phyloP scores from a whole-genome alignment of 2,797 vertebrate species.

The Characodon lateralis region DNA sequence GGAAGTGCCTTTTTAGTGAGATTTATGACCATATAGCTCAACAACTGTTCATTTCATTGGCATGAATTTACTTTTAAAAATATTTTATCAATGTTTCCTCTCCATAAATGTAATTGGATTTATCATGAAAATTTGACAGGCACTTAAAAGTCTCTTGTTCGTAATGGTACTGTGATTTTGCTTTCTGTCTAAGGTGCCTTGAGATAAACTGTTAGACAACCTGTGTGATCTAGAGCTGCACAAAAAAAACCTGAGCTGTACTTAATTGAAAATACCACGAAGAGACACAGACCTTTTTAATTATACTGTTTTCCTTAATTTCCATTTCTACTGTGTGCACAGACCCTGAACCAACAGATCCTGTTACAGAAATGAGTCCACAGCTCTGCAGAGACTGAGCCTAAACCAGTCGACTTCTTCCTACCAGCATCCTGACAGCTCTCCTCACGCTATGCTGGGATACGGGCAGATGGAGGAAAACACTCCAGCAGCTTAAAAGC shows the following conservation, averaged over 20 bases:
- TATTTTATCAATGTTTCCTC: no score
- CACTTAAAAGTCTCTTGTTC: no score
- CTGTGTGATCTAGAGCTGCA: not conserved
- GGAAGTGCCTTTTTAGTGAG: no score
- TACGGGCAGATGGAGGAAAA: constrained; percentile 12
- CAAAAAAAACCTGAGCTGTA: not conserved
- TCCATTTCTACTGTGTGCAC: not conserved
- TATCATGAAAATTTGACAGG: no score
- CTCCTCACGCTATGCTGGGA: constrained; percentile 3
- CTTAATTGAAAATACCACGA: not conserved
- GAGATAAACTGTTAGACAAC: not conserved
- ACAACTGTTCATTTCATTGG: no score
- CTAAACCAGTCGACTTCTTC: constrained; percentile 28
- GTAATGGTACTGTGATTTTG: no score
- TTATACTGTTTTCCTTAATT: not conserved
- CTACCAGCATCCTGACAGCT: constrained; percentile 27
- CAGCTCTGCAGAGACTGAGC: constrained; percentile 23
- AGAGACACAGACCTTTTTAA: not conserved
- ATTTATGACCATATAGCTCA: no score
- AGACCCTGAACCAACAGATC: constrained; percentile 3
- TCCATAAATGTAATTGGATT: no score
- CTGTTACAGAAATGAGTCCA: constrained; percentile 13
- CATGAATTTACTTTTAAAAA: no score
- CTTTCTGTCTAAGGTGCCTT: not conserved
- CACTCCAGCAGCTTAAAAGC: constrained; percentile 31